Evolutionary conservation across 2,113 vertebrate genomes (phyloP).

Genomic region (Dendrocopos noguchii): DNA sequence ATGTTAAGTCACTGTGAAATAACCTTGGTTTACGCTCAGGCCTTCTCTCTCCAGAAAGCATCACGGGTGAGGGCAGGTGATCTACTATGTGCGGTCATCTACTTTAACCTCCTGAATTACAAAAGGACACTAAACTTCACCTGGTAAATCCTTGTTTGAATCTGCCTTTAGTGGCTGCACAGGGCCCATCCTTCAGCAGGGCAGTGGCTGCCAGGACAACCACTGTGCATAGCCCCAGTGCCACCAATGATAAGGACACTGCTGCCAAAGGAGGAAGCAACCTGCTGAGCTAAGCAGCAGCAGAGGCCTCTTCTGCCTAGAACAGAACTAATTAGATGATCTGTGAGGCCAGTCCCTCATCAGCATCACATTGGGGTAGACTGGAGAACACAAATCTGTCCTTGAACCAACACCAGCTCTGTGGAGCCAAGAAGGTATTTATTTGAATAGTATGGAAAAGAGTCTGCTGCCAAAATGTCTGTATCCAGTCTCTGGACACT

Average conservation of each 20-base stretch:
- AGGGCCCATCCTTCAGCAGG: neutral
- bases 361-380: neutral
- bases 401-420: neutral
- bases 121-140: neutral
- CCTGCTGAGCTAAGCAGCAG: neutral
- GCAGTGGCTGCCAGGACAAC: rapidly evolving
- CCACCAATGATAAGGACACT: neutral
- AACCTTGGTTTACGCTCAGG: neutral
- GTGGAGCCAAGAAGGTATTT: neutral
- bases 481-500: neutral
- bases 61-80: neutral
- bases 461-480: neutral
- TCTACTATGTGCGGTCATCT: neutral
- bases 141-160: neutral
- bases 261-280: neutral
- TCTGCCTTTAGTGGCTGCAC: neutral
- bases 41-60: neutral
- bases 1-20: neutral
- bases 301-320: neutral
- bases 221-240: rapidly evolving
- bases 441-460: neutral
- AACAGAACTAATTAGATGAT: neutral
- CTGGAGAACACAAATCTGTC: neutral
- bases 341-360: neutral
- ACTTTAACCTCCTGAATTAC: neutral